Conservation (phyloP, 2,888 invertebrate genomes). For the Ichneumon xanthorius region DNA sequence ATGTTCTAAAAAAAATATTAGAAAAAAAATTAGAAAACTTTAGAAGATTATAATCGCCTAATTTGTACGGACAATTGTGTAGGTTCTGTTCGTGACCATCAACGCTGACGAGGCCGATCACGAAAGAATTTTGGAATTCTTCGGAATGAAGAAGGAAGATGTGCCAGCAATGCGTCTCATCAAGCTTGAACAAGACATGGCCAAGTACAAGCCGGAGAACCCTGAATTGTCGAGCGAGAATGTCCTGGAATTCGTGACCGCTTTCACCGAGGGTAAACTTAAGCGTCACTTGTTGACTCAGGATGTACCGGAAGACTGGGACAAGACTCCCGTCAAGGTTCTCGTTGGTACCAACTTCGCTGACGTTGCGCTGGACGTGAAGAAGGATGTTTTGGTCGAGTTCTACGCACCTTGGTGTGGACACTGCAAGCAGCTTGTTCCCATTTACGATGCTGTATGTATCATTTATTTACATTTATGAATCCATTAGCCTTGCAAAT, state of each 20-base stretch:
- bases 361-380: slow-evolving; percentile 93
- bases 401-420: slow-evolving; percentile 99
- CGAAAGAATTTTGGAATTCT: slow-evolving; percentile 99
- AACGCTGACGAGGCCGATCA: slow-evolving; percentile 98
- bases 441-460: slow-evolving; percentile 93
- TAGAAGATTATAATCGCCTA: slow-evolving; percentile 13
- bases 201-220: slow-evolving; percentile 96
- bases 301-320: slow-evolving; percentile 98
- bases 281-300: slow-evolving; percentile 98
- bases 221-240: slow-evolving; percentile 90
- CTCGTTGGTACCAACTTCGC: slow-evolving; percentile 98
- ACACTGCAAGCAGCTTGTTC: slow-evolving; percentile 98
- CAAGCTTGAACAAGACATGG: slow-evolving; percentile 98
- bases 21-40: neutral
- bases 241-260: slow-evolving; percentile 92
- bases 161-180: slow-evolving; percentile 96
- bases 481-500: slow-evolving; percentile 22
- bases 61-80: slow-evolving; percentile 48
- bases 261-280: slow-evolving; percentile 96
- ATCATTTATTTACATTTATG: slow-evolving; percentile 13
- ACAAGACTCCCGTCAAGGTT: slow-evolving; percentile 96
- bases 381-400: slow-evolving; percentile 98
- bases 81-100: slow-evolving; percentile 97
- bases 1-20: neutral
- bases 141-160: slow-evolving; percentile 98